These are phyloP conservation scores for Coenonympha glycerion DNA, from an alignment of 2,888 invertebrate species.

Conservation along the genomic window DNA sequence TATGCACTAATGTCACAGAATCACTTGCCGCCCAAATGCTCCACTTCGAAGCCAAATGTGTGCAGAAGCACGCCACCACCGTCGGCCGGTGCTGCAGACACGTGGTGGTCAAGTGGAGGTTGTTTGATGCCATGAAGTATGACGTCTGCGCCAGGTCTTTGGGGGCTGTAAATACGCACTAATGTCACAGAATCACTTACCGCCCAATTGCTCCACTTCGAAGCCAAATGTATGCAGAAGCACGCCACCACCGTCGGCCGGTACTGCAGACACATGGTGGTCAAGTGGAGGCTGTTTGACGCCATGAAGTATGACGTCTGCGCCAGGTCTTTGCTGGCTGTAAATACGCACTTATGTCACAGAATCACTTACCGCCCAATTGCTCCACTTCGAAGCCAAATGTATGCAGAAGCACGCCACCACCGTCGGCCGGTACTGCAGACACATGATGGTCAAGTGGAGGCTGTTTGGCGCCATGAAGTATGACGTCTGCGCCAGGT, in stretches of 20 bases:
- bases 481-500: constrained; percentile 96
- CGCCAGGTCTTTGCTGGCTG: constrained; percentile 84
- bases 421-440: constrained; percentile 96
- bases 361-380: constrained; percentile 86
- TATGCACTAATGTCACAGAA: too few relatives aligned
- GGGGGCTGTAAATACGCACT: too few relatives aligned
- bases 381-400: constrained; percentile 98
- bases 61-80: too few relatives aligned
- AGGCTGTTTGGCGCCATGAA: constrained; percentile 99
- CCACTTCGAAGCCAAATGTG: too few relatives aligned
- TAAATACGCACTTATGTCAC: too few relatives aligned
- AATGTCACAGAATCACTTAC: too few relatives aligned
- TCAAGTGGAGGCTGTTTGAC: constrained; percentile 97
- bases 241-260: constrained; percentile 97
- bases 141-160: too few relatives aligned
- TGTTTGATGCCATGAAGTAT: too few relatives aligned
- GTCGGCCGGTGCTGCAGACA: too few relatives aligned
- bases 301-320: constrained; percentile 99
- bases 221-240: constrained; percentile 97
- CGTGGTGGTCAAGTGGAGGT: too few relatives aligned
- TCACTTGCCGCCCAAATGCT: too few relatives aligned
- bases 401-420: constrained; percentile 99
- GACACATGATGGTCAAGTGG: constrained; percentile 97
- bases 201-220: constrained; percentile 98
- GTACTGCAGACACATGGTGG: constrained; percentile 98